These are phyloP conservation scores for Percopsis omiscomaycus DNA, from an alignment of 2,797 vertebrate genomes.

Conservation along the genomic window DNA sequence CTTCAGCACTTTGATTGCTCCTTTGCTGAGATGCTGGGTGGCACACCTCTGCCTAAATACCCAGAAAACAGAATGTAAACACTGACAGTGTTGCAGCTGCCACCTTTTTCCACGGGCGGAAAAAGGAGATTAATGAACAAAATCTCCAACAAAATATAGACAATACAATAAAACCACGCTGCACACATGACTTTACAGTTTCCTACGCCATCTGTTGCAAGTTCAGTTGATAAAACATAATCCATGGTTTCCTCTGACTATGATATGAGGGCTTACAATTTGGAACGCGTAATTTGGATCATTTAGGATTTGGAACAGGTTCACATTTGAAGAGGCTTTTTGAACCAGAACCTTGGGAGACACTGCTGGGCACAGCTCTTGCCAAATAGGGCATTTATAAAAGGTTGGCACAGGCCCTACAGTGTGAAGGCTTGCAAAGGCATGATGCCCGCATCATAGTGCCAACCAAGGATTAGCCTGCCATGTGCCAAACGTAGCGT, in stretches of 20 bases:
- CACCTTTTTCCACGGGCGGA: constrained; percentile 25
- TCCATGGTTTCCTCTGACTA: constrained; percentile 71
- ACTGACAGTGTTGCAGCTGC: constrained; percentile 53
- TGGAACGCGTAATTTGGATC: constrained; percentile 75
- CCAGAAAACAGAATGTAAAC: constrained; percentile 51
- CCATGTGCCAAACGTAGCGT: constrained; percentile 72
- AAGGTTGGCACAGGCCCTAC: constrained; percentile 70
- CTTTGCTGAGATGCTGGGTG: constrained; percentile 44
- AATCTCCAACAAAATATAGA: constrained; percentile 54
- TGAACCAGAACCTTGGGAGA: constrained; percentile 77
- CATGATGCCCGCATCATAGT: constrained; percentile 69
- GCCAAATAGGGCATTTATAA: constrained; percentile 80
- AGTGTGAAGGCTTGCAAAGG: constrained; percentile 74
- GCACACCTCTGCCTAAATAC: constrained; percentile 52
- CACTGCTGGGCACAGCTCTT: constrained; percentile 70
- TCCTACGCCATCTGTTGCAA: constrained; percentile 64
- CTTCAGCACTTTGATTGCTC: constrained; percentile 57
- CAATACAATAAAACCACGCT: constrained; percentile 63
- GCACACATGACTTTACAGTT: constrained; percentile 63
- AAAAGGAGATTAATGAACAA: constrained; percentile 56
- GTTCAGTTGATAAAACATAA: constrained; percentile 72
- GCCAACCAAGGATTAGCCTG: constrained; percentile 74
- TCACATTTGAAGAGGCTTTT: constrained; percentile 75
- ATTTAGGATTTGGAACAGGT: constrained; percentile 73
- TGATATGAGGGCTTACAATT: constrained; percentile 75